Evolutionary conservation across 2,797 vertebrate species (phyloP).

Genomic region (Rhadinocentrus ornatus): DNA sequence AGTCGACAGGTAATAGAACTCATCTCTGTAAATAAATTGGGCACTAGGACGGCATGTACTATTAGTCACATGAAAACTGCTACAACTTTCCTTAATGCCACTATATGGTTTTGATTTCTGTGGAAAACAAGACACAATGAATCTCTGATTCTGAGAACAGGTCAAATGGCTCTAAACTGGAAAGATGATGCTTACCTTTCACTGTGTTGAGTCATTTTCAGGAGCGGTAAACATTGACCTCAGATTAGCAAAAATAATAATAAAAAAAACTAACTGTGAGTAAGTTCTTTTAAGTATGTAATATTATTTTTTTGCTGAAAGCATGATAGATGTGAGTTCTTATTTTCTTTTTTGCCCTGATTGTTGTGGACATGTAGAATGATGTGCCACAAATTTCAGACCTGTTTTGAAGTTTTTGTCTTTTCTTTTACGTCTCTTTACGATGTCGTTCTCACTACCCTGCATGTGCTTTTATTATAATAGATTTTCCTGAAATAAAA

Average conservation of each 20-base stretch:
- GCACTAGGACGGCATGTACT: constrained; percentile 13
- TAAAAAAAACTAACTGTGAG: constrained; percentile 62
- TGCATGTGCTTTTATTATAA: constrained; percentile 66
- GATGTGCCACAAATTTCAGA: constrained; percentile 63
- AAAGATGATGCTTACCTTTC: constrained; percentile 63
- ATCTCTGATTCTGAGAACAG: constrained; percentile 33
- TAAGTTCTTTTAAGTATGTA: constrained; percentile 49
- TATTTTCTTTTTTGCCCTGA: constrained; percentile 23
- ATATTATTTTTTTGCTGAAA: constrained; percentile 32
- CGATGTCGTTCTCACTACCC: constrained; percentile 45
- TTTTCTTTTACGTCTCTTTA: constrained; percentile 48
- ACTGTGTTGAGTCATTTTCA: constrained; percentile 45
- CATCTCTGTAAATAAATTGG: constrained; percentile 13
- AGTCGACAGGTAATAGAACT: constrained; percentile 23
- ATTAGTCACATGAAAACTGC: constrained; percentile 36
- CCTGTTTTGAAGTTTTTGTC: constrained; percentile 36
- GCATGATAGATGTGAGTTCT: constrained; percentile 28
- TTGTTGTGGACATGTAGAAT: constrained; percentile 35
- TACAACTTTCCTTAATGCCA: constrained; percentile 17
- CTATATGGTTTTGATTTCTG: constrained; percentile 36
- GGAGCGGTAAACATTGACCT: constrained; percentile 60
- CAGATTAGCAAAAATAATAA: constrained; percentile 31
- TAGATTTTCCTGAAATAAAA: constrained; percentile 66
- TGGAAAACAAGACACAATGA: constrained; percentile 23
- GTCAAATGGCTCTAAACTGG: constrained; percentile 68